These are phyloP conservation scores for Archocentrus centrarchus DNA, from an alignment of 2,113 vertebrate species.

Conservation along the genomic window DNA sequence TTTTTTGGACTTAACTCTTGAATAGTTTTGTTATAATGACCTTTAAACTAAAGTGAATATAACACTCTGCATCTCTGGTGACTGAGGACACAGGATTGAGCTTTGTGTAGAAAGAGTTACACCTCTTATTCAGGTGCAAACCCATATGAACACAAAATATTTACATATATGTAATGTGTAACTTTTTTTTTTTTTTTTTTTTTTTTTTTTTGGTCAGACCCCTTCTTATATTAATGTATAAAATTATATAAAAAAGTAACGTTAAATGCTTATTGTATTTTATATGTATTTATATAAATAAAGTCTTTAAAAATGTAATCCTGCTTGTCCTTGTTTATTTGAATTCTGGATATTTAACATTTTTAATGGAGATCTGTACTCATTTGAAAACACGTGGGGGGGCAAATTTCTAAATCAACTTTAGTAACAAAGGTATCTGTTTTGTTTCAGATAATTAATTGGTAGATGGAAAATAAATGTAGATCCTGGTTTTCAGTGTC, in stretches of 20 bases:
- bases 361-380: no score
- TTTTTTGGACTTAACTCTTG: slow-evolving; percentile 29
- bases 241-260: slow-evolving; percentile 53
- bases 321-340: not conserved
- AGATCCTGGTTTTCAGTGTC: no score
- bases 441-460: not conserved
- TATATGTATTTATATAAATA: slow-evolving; percentile 82
- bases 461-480: no score
- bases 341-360: not conserved
- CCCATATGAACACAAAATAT: not conserved
- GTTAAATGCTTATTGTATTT: slow-evolving; percentile 70
- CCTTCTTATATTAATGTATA: not conserved
- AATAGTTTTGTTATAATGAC: slow-evolving; percentile 52
- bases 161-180: not conserved
- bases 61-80: slow-evolving; percentile 57
- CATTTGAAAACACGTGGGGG: no score
- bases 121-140: slow-evolving; percentile 7
- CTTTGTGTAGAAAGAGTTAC: slow-evolving; percentile 35
- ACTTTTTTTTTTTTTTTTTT: not conserved
- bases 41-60: slow-evolving; percentile 47
- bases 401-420: no score
- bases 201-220: not conserved
- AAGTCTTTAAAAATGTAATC: slow-evolving; percentile 50
- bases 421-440: no score
- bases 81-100: slow-evolving; percentile 49